Base-by-base conservation (phyloP, 1,140 invertebrate genomes). In the Diabrotica virgifera region DNA sequence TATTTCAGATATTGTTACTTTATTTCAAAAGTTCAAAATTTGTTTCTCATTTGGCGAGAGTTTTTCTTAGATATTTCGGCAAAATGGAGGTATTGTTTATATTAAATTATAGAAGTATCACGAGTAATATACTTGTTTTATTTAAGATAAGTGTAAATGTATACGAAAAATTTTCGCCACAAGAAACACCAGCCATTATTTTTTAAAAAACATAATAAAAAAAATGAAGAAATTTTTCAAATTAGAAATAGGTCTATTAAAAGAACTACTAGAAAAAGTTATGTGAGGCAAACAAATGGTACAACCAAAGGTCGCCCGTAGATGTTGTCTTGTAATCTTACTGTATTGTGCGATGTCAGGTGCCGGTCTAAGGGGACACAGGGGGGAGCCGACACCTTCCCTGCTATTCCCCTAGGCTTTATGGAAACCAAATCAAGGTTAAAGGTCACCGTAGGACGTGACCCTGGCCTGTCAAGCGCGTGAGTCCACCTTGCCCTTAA, bases 361-460 rank as follows among this genome's bases (percentile, higher is more conserved):
- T 69, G 65, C 65, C 66, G 59, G 60, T 50, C 66, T 62, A 64
- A 61, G 59, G 68, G 70, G 68, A 63, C 79, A 38, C 52, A 46
- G 36, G 60, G 51, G 10, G 52, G 37, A 36, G 35, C 38, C 51
- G 35, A 35, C 35, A 62, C 60, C 52, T 11, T 36, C 37, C 51
- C 60, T 54, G 46, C 52, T 78, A 76, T 77, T 84, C 80, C 80
- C 36, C 54, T 52, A 14, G 12, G 12, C 46, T 81, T 81, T 81
- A 85, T 87, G 86, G 85, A 88, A 87, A 87, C 86, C 86, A 87
- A 88, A 87, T 88, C 86, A 86, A 86, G 81, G 83, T 83, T 82
- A 79, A 86, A 85, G 83, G 84, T 85, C 84, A 86, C 85, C 78
- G 72, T 80, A 83, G 81, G 83, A 85, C 85, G 84, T 86, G 85